Evolutionary conservation across 2,888 invertebrate genomes (phyloP), one percentile per base, ranked within the genome.

Genomic region (Platerodrilus igneus): DNA sequence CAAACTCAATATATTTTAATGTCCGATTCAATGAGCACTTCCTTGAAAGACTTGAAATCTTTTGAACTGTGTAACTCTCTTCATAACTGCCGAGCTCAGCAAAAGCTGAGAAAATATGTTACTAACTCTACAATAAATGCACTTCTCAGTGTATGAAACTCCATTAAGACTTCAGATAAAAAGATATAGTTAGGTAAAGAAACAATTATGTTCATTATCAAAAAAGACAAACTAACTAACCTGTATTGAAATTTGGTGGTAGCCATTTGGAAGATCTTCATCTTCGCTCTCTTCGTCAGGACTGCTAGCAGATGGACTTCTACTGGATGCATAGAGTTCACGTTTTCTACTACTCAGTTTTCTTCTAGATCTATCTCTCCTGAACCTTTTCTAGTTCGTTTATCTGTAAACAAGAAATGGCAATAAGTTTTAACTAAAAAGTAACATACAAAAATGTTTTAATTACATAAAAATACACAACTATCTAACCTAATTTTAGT

Each of bases 231-330:
- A 27, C 23, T 11, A 9, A 20, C 17, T 35, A 50, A 81, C 81
- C 73, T 84, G 82, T 60, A 85, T 79, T 54, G 85, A 83, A 58
- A 85, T 77, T 63, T 85, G 80, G 59, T 85, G 83, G 63, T 84
- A 83, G 40, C 81, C 81, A 55, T 78, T 79, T 2, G 79, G 75
- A 1, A 78, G 67, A 65, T 79, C 79, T 13, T 79, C 78, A 8
- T 72, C 69, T 48, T 78, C 78, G 47, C 73, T 73, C 47, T 76
- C 77, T 32, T 74, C 64, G 20, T 60, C 61, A 9, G 60, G 61
- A 26, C 60, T 61, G 41, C 63, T 66, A 19, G 58, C 60, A 0
- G 58, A 52, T 4, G 64, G 64, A 48, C 64, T 64, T 36, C 58
- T 58, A 36, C 51, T 40, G 10, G 35, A 39, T 21, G 37, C 42